A percentile compares a stretch with the other conserved stretches of the same genome.
These are phyloP conservation scores for Caranx ignobilis DNA, from an alignment of 2,113 vertebrate species.

Conservation along the genomic window DNA sequence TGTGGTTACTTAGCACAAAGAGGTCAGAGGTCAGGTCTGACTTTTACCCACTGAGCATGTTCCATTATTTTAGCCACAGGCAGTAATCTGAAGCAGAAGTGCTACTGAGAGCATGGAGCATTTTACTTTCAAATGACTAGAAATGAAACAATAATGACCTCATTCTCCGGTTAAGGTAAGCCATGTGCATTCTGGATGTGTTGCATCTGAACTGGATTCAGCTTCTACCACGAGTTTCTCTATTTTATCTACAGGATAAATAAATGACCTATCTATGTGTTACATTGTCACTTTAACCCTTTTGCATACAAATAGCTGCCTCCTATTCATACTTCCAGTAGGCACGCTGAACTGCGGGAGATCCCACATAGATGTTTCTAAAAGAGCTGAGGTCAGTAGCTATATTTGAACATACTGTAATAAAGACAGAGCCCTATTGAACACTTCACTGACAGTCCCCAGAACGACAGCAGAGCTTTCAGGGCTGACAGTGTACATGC, in stretches of 20 bases:
- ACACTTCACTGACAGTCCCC: slow-evolving; percentile 75
- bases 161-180: not conserved
- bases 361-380: slow-evolving; percentile 45
- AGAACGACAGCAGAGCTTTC: slow-evolving; percentile 77
- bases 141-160: slow-evolving; percentile 52
- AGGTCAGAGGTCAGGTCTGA: slow-evolving; percentile 88
- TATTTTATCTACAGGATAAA: not conserved
- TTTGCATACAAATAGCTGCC: not conserved
- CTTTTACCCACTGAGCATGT: slow-evolving; percentile 86
- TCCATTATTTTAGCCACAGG: slow-evolving; percentile 86
- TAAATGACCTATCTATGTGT: not conserved
- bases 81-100: slow-evolving; percentile 91
- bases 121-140: slow-evolving; percentile 70
- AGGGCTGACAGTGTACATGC: slow-evolving; percentile 83
- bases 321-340: slow-evolving; percentile 28
- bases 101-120: slow-evolving; percentile 81
- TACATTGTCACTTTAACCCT: not conserved
- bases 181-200: slow-evolving; percentile 68
- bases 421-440: slow-evolving; percentile 81
- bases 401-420: slow-evolving; percentile 74
- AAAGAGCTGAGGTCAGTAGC: slow-evolving; percentile 68
- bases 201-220: slow-evolving; percentile 79
- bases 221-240: not conserved
- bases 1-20: slow-evolving; percentile 90
- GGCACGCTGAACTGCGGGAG: slow-evolving; percentile 48